phyloP scores from a whole-genome alignment of 92 coral and sea anemone species.

The Zoanthus sansibaricus region DNA sequence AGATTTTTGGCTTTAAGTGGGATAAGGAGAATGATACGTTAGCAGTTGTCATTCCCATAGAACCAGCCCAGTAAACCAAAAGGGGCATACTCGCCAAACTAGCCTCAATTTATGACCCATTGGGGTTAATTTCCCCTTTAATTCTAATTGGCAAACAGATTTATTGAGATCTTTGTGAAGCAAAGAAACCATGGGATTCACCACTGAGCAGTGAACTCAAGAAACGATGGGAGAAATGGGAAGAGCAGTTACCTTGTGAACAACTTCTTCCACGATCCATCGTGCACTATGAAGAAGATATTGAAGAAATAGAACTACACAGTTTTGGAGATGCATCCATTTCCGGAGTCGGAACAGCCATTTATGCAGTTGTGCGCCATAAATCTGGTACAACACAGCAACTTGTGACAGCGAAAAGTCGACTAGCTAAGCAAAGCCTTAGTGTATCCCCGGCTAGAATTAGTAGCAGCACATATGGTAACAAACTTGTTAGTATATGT shows the following conservation, averaged over 20 bases:
- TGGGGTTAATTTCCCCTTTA: slow-evolving; percentile 55
- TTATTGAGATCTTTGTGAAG: slow-evolving; percentile 59
- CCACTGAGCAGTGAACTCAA: slow-evolving; percentile 16
- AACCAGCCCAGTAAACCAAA: slow-evolving; percentile 51
- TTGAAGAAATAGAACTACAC: slow-evolving; percentile 40
- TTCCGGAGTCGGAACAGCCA: slow-evolving; percentile 54
- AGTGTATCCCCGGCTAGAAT: slow-evolving; percentile 52
- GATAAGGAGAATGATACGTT: slow-evolving; percentile 52
- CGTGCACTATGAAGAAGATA: slow-evolving; percentile 33
- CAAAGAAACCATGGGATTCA: slow-evolving; percentile 63
- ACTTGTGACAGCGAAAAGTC: slow-evolving; percentile 56
- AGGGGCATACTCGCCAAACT: slow-evolving; percentile 59
- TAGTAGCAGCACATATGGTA: slow-evolving; percentile 61
- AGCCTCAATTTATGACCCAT: slow-evolving; percentile 67
- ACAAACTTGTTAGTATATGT: slow-evolving; percentile 56
- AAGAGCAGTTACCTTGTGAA: slow-evolving; percentile 44
- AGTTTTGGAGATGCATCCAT: slow-evolving; percentile 54
- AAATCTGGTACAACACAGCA: slow-evolving; percentile 52
- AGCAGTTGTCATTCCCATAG: slow-evolving; percentile 49
- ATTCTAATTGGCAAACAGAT: slow-evolving; percentile 62
- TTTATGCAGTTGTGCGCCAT: slow-evolving; percentile 66
- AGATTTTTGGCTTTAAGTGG: slow-evolving; percentile 61
- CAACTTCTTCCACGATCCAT: slow-evolving; percentile 55
- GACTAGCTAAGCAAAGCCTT: slow-evolving; percentile 51
- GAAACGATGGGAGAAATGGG: slow-evolving; percentile 57